These are phyloP conservation scores for Sipha maydis DNA, from an alignment of 2,888 invertebrate genomes.

Conservation along the genomic window DNA sequence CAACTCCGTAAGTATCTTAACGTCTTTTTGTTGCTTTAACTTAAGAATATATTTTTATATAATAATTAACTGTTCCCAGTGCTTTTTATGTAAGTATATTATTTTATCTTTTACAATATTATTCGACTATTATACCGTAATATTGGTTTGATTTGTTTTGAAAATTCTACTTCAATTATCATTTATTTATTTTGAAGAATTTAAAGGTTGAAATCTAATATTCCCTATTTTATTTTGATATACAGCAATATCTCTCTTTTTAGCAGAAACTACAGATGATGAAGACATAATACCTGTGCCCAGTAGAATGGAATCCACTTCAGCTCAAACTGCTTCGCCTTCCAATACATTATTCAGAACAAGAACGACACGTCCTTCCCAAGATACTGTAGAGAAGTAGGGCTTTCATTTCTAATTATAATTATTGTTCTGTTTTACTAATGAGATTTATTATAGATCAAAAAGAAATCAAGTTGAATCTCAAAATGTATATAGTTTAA, in stretches of 20 bases:
- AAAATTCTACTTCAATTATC: no score
- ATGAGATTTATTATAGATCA: neutral
- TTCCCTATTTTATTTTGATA: no score
- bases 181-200: no score
- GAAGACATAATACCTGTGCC: neutral
- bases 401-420: neutral
- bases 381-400: slow-evolving; percentile 5
- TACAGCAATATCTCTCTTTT: neutral
- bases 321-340: neutral
- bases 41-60: no score
- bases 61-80: no score
- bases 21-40: no score
- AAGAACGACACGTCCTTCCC: neutral
- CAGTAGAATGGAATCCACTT: neutral
- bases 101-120: no score
- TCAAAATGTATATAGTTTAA: slow-evolving; percentile 4
- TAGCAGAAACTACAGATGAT: neutral
- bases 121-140: no score
- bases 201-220: no score
- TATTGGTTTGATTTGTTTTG: no score
- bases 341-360: neutral
- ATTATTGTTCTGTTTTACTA: neutral
- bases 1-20: no score
- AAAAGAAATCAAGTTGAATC: neutral
- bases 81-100: no score